Conservation (phyloP, 2,797 vertebrate species). For the Epinephelus coioides region DNA sequence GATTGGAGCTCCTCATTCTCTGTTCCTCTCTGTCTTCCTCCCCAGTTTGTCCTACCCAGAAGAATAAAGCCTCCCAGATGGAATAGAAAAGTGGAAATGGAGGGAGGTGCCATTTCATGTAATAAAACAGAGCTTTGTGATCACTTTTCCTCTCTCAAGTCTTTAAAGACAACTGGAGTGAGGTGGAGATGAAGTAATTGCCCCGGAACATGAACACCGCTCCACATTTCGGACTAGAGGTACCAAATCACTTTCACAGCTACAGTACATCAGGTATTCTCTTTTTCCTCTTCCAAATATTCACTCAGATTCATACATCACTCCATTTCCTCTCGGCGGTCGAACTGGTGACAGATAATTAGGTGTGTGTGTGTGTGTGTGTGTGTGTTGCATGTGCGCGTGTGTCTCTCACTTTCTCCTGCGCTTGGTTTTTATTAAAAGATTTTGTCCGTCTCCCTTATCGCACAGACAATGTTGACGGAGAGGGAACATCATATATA, state of each 20-base stretch:
- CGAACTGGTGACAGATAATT: constrained; percentile 74
- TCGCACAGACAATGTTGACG: constrained; percentile 64
- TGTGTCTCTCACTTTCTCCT: constrained; percentile 40
- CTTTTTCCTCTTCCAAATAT: constrained; percentile 54
- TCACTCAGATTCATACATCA: constrained; percentile 63
- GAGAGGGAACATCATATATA: constrained; percentile 68
- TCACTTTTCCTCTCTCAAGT: constrained; percentile 72
- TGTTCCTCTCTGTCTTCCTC: constrained; percentile 30
- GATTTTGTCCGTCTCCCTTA: constrained; percentile 70
- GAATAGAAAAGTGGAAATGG: constrained; percentile 69
- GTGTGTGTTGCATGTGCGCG: not conserved
- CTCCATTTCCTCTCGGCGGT: constrained; percentile 62
- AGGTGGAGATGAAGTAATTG: constrained; percentile 60
- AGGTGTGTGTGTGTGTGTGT: constrained; percentile 49
- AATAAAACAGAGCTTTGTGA: constrained; percentile 80
- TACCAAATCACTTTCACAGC: constrained; percentile 42
- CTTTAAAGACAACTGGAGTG: constrained; percentile 66
- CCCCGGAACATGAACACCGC: constrained; percentile 55
- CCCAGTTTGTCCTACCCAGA: constrained; percentile 75
- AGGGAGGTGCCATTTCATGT: constrained; percentile 73
- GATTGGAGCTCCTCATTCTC: constrained; percentile 83
- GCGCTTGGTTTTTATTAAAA: constrained; percentile 71
- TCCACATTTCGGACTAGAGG: constrained; percentile 57
- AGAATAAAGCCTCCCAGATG: constrained; percentile 83
- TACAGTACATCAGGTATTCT: constrained; percentile 54